phyloP scores from a whole-genome alignment of 2,113 vertebrate species.

The Brachyhypopomus occidentalis region DNA sequence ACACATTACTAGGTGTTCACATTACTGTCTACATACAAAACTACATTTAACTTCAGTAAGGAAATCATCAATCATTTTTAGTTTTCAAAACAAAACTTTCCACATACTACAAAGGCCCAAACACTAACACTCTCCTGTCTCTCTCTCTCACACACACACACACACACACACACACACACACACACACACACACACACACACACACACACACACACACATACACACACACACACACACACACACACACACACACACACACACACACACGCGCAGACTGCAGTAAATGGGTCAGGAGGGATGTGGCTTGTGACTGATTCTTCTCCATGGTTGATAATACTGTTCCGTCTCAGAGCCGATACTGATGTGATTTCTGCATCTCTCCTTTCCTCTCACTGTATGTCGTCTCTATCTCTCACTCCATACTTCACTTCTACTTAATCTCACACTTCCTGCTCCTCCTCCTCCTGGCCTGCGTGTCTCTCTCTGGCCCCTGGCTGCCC shows the following conservation, averaged over 20 bases:
- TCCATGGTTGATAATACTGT: slow-evolving; percentile 43
- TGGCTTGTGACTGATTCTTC: slow-evolving; percentile 12
- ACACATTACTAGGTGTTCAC: too few relatives aligned
- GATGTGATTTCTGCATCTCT: slow-evolving; percentile 32
- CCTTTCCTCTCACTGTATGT: slow-evolving; percentile 33
- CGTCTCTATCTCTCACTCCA: slow-evolving; percentile 23
- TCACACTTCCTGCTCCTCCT: slow-evolving; percentile 17
- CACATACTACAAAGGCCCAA: too few relatives aligned
- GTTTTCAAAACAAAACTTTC: too few relatives aligned
- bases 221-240: slow-evolving; percentile 12
- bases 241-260: slow-evolving; percentile 1
- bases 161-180: too few relatives aligned
- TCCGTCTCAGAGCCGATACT: slow-evolving; percentile 39
- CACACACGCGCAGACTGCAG: not conserved
- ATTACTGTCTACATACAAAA: too few relatives aligned
- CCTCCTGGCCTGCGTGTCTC: slow-evolving; percentile 5
- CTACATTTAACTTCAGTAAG: too few relatives aligned
- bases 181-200: too few relatives aligned
- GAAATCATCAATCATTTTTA: too few relatives aligned
- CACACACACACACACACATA: not conserved
- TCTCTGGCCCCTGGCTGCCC: slow-evolving; percentile 43
- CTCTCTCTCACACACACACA: not conserved
- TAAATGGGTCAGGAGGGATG: slow-evolving; percentile 45
- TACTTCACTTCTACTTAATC: slow-evolving; percentile 36
- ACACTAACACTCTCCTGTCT: too few relatives aligned